A percentile compares a stretch with the other conserved stretches of the same genome.
phyloP scores from a whole-genome alignment of 2,113 vertebrate genomes.

The Lichenostomus cassidix region DNA sequence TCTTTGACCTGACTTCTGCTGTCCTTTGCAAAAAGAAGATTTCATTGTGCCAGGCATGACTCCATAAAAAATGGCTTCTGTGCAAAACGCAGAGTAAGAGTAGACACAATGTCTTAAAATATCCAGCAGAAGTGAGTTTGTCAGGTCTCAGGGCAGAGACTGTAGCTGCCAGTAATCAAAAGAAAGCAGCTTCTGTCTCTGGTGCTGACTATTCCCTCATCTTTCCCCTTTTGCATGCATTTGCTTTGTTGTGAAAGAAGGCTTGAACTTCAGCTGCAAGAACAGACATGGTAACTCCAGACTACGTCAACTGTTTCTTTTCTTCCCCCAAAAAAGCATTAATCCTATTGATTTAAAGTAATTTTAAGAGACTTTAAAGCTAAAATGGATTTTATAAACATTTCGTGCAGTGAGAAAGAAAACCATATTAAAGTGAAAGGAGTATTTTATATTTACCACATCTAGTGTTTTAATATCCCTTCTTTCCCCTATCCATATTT shows the following conservation, averaged over 20 bases:
- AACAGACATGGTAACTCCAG: not conserved
- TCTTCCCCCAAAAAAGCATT: not conserved
- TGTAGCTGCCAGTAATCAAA: rapidly evolving
- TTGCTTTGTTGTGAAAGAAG: not conserved
- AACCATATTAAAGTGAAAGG: not conserved
- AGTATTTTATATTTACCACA: not conserved
- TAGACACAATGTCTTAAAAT: not conserved
- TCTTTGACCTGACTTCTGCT: not conserved
- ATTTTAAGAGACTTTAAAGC: not conserved
- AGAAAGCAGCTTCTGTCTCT: slow-evolving; percentile 15
- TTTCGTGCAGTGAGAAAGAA: not conserved
- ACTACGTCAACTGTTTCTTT: not conserved
- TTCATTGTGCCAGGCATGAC: not conserved
- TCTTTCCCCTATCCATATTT: not conserved
- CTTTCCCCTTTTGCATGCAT: not conserved
- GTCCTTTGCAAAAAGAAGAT: not conserved
- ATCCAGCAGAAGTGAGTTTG: not conserved
- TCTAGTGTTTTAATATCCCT: not conserved
- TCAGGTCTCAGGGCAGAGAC: not conserved
- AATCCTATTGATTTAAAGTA: not conserved
- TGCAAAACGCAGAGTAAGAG: not conserved
- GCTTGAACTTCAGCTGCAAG: not conserved
- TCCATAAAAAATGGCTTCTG: not conserved
- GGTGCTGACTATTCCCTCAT: not conserved
- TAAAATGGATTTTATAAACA: not conserved